Conservation (phyloP, 2,888 invertebrate genomes). For the Parasteatoda lunata region DNA sequence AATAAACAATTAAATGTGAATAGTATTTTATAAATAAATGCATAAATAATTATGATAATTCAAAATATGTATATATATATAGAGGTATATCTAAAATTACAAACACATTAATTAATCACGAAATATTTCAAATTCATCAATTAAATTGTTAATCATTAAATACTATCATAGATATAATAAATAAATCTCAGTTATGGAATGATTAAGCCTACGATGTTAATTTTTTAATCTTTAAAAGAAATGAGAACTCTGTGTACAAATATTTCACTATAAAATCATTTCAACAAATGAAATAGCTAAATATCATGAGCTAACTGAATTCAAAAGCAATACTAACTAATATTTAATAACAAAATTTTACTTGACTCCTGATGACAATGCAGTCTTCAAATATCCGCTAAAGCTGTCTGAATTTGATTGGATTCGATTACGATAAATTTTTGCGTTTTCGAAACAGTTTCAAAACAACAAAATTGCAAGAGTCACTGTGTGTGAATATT, state of each 20-base stretch:
- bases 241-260: neutral
- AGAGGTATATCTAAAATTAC: too few species aligned
- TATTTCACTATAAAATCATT: neutral
- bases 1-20: too few species aligned
- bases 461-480: too few species aligned
- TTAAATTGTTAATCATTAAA: neutral
- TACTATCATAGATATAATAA: neutral
- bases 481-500: neutral
- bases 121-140: neutral
- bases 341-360: neutral
- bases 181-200: neutral
- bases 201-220: neutral
- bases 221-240: neutral
- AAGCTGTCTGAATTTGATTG: neutral
- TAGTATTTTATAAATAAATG: too few species aligned
- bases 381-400: conserved; percentile 44
- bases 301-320: neutral
- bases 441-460: too few species aligned
- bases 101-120: too few species aligned
- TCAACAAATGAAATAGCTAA: neutral
- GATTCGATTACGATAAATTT: too few species aligned
- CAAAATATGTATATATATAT: too few species aligned
- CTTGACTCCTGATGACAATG: conserved; percentile 45
- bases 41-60: too few species aligned
- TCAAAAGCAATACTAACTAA: neutral